These are phyloP conservation scores for Actinia equina DNA, from an alignment of 64 coral and sea anemone genomes.

Conservation along the genomic window DNA sequence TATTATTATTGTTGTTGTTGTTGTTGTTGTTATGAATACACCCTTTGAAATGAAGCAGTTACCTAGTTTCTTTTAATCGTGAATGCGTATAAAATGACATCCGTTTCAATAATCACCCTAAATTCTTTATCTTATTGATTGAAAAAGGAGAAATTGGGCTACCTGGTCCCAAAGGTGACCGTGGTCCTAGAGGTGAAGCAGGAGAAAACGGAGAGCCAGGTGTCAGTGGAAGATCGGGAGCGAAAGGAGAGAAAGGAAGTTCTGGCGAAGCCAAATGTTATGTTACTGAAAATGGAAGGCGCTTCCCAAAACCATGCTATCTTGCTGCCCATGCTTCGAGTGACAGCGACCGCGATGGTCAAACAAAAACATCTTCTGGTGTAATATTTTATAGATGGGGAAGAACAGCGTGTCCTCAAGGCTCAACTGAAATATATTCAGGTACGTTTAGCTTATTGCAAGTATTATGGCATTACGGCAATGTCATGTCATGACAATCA, in stretches of 20 bases:
- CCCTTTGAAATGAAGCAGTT: no score
- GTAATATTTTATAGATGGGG: conserved; percentile 77
- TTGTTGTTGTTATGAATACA: no score
- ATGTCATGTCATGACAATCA: no score
- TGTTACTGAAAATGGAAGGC: conserved; percentile 56
- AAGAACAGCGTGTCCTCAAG: conserved; percentile 67
- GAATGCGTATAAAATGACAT: no score
- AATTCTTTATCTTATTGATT: no score
- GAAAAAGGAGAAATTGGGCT: conserved; percentile 41
- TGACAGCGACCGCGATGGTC: conserved; percentile 20
- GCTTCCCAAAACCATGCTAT: conserved; percentile 49
- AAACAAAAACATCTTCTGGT: background rate
- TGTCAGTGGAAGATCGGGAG: conserved; percentile 28
- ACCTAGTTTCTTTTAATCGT: no score
- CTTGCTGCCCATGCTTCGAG: conserved; percentile 31
- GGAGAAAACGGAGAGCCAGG: conserved; percentile 68
- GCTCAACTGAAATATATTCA: conserved; percentile 62
- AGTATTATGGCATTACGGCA: no score
- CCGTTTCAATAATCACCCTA: no score
- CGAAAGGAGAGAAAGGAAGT: conserved; percentile 50
- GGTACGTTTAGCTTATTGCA: conserved; percentile 32
- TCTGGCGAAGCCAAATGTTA: conserved; percentile 51
- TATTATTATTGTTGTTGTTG: no score
- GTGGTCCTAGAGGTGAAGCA: conserved; percentile 46
- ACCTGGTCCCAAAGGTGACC: conserved; percentile 53